A percentile compares a stretch with the other conserved stretches of the same genome.
phyloP scores from a whole-genome alignment of 2,888 invertebrate genomes.

The Epinotia bilunana region DNA sequence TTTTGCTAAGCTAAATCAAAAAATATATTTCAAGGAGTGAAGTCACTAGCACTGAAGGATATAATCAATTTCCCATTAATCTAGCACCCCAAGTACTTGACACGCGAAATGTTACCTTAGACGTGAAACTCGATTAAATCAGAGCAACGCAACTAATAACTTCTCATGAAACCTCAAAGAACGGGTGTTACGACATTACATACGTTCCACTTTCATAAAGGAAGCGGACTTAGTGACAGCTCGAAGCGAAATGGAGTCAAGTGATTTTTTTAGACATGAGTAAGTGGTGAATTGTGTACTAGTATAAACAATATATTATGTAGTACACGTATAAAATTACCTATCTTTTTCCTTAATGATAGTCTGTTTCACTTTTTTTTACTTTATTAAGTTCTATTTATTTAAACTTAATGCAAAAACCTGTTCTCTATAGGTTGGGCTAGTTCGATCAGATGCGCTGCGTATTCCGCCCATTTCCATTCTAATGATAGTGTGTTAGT shows the following conservation, averaged over 20 bases:
- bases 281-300: too few relatives aligned
- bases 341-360: too few relatives aligned
- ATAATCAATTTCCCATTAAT: constrained; percentile 9
- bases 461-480: too few relatives aligned
- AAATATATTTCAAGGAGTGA: not conserved
- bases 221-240: not conserved
- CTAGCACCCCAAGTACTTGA: not conserved
- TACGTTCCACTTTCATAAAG: constrained; percentile 7
- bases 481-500: too few relatives aligned
- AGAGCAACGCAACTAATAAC: constrained; percentile 19
- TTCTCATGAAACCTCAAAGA: constrained; percentile 45
- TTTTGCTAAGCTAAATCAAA: too few relatives aligned
- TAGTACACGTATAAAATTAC: too few relatives aligned
- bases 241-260: not conserved
- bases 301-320: too few relatives aligned
- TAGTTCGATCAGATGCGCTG: too few relatives aligned
- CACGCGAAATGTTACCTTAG: constrained; percentile 10
- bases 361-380: too few relatives aligned
- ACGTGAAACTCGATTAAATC: constrained; percentile 23
- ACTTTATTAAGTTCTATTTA: too few relatives aligned
- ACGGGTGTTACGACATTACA: not conserved
- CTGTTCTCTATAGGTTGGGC: too few relatives aligned
- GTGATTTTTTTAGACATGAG: not conserved
- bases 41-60: not conserved
- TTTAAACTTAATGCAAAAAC: too few relatives aligned